These are phyloP conservation scores for Harpagoxenus sublaevis DNA, from an alignment of 2,888 invertebrate species.

Conservation along the genomic window DNA sequence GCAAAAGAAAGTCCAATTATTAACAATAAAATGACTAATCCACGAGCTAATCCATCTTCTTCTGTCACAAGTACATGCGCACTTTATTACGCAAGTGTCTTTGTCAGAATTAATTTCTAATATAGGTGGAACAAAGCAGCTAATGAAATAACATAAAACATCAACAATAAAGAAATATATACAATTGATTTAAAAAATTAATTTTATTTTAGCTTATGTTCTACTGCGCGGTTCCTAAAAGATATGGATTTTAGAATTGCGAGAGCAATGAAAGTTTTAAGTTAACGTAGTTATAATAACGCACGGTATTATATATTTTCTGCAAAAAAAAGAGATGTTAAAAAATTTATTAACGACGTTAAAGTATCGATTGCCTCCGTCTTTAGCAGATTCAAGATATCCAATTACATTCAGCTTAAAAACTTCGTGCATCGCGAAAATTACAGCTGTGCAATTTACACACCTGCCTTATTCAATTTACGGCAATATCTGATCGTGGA, in stretches of 20 bases:
- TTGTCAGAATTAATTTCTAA: neutral
- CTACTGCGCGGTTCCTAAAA: neutral
- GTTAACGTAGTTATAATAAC: neutral
- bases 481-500: neutral
- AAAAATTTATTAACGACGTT: neutral
- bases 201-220: neutral
- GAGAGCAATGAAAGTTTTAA: neutral
- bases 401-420: neutral
- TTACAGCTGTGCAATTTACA: neutral
- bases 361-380: neutral
- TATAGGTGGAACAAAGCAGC: neutral
- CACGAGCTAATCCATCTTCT: neutral
- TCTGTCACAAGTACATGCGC: neutral
- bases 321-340: neutral
- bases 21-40: neutral
- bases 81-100: neutral
- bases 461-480: neutral
- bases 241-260: neutral
- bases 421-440: neutral
- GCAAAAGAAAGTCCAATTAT: neutral
- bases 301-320: neutral
- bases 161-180: neutral
- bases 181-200: neutral
- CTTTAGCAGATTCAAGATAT: neutral
- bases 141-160: neutral